phyloP scores from a whole-genome alignment of 2,797 vertebrate species.

The Lithobates pipiens region DNA sequence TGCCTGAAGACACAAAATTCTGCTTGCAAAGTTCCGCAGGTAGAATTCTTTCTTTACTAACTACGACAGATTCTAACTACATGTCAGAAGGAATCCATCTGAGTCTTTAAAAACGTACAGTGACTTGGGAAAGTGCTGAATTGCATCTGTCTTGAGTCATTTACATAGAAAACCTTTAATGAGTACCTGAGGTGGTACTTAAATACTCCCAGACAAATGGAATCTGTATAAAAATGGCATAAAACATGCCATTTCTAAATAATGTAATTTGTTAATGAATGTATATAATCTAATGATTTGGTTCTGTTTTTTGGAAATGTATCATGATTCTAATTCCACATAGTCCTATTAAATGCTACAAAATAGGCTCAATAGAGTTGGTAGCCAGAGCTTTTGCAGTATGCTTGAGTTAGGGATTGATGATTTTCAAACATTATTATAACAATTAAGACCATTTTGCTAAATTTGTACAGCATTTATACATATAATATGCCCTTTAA shows the following conservation, averaged over 20 bases:
- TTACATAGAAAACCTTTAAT: conserved; percentile 47
- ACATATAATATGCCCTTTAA: no score
- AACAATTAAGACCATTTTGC: no score
- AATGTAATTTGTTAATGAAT: conserved; percentile 35
- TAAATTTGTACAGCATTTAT: no score
- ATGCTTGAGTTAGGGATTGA: no score
- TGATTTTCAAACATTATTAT: no score
- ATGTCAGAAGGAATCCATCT: conserved; percentile 53
- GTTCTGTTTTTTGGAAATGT: not conserved
- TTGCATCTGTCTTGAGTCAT: conserved; percentile 40
- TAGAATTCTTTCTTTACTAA: conserved; percentile 34
- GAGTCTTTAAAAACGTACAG: conserved; percentile 49
- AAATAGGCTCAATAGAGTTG: no score
- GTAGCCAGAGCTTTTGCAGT: no score
- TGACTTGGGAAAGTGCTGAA: conserved; percentile 44
- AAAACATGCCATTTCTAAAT: not conserved
- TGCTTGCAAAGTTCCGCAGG: conserved; percentile 10
- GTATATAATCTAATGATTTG: not conserved
- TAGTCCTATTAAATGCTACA: no score
- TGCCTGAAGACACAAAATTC: conserved; percentile 23
- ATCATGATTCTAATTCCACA: not conserved
- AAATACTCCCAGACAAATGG: conserved; percentile 18
- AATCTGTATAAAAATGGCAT: conserved; percentile 18
- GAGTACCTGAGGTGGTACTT: conserved; percentile 47
- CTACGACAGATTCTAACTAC: conserved; percentile 40